These are phyloP conservation scores for Pseudomyrmex dendroicus DNA, from an alignment of 1,140 invertebrate genomes.

Conservation along the genomic window DNA sequence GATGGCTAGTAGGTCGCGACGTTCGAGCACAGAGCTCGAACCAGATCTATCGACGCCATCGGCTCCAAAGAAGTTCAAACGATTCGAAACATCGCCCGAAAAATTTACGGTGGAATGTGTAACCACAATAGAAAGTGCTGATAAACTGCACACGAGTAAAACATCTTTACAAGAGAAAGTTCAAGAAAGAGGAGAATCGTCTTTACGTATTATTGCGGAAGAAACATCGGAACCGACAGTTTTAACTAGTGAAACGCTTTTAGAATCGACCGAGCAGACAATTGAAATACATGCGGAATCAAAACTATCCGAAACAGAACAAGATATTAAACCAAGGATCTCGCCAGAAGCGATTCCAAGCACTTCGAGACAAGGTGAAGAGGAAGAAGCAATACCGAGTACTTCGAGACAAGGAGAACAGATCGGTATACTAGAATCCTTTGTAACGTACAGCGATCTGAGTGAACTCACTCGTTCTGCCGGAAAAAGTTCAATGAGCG, in stretches of 20 bases:
- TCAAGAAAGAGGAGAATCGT: background rate
- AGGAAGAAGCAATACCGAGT: conserved; percentile 38
- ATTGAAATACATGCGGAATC: conserved; percentile 4
- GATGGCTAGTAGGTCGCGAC: conserved; percentile 80
- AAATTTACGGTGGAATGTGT: conserved; percentile 20
- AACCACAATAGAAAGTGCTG: conserved; percentile 52
- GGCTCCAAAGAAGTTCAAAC: conserved; percentile 70
- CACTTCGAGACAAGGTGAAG: conserved; percentile 49
- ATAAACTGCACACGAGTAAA: conserved; percentile 35
- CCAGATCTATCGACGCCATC: conserved; percentile 72
- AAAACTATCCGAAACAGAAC: background rate
- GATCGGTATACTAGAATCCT: conserved; percentile 45
- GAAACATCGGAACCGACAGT: background rate
- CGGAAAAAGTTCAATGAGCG: conserved; percentile 22
- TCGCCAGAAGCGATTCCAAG: conserved; percentile 50
- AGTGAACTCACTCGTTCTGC: conserved; percentile 29
- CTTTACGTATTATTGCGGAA: conserved; percentile 7
- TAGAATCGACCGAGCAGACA: conserved; percentile 26
- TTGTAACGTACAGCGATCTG: conserved; percentile 61
- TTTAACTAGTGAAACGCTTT: conserved; percentile 44
- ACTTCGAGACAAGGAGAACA: conserved; percentile 54
- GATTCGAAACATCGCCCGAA: conserved; percentile 41
- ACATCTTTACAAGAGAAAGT: conserved; percentile 18
- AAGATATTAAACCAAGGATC: background rate
- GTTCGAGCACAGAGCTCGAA: conserved; percentile 75